Conservation (phyloP, 37 sponge, comb jelly and placozoan genomes). For the Spongilla lacustris region DNA sequence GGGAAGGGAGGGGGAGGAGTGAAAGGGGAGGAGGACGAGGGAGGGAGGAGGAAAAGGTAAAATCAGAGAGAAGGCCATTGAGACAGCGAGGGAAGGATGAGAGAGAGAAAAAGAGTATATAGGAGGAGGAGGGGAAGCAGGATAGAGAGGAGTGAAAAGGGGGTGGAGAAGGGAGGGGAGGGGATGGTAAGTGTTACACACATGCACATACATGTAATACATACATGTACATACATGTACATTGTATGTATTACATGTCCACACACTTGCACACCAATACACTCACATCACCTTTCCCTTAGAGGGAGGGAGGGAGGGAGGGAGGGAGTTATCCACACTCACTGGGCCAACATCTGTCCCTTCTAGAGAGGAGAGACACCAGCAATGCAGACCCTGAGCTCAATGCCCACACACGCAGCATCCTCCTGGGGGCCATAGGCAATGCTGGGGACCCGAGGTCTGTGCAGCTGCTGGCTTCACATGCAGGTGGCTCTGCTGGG, state of each 20-base stretch:
- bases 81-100: not conserved
- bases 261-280: too few relatives aligned
- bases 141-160: too few relatives aligned
- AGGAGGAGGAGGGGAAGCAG: not conserved
- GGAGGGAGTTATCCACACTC: too few relatives aligned
- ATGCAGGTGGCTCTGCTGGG: not conserved
- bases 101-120: not conserved
- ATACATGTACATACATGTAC: too few relatives aligned
- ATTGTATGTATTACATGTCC: too few relatives aligned
- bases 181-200: too few relatives aligned
- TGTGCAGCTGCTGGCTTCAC: not conserved
- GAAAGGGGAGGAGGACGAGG: not conserved
- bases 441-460: not conserved
- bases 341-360: too few relatives aligned
- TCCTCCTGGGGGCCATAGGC: not conserved
- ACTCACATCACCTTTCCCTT: too few relatives aligned
- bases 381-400: not conserved
- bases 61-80: not conserved
- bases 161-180: not conserved
- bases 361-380: not conserved
- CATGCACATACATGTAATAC: not conserved
- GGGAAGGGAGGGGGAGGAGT: not conserved
- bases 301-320: too few relatives aligned
- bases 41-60: not conserved
- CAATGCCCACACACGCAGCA: not conserved